Evolutionary conservation across 2,113 vertebrate genomes (phyloP).

Genomic region (Ursus arctos): DNA sequence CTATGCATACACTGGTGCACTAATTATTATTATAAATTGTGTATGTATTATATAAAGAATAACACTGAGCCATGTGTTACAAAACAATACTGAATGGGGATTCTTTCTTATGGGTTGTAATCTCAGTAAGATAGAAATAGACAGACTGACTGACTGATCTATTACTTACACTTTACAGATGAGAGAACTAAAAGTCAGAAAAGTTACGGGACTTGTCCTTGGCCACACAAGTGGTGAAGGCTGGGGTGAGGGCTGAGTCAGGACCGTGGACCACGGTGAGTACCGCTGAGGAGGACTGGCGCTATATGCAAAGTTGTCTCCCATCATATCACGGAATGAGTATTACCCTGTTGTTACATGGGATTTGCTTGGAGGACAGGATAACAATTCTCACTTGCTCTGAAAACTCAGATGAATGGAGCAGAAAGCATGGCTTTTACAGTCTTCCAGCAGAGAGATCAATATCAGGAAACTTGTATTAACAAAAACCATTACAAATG

Average conservation of each 20-base stretch:
- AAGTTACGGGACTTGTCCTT: not conserved
- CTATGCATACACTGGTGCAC: not conserved
- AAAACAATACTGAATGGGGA: not conserved
- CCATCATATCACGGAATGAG: not conserved
- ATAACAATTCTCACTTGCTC: slow-evolving; percentile 13
- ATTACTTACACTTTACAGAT: not conserved
- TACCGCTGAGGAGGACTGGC: not conserved
- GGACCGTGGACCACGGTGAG: no score
- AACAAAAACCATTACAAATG: not conserved
- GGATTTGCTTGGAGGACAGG: not conserved
- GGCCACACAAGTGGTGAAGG: not conserved
- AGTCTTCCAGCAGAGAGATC: not conserved
- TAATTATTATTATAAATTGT: not conserved
- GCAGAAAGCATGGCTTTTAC: not conserved
- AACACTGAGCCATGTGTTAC: not conserved
- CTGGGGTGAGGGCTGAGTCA: not conserved
- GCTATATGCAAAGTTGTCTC: not conserved
- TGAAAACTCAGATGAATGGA: slow-evolving; percentile 28
- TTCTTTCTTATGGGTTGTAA: not conserved
- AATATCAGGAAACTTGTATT: not conserved
- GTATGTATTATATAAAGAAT: not conserved
- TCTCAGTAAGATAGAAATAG: not conserved
- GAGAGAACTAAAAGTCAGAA: slow-evolving; percentile 42
- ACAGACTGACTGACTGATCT: not conserved
- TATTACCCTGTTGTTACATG: not conserved